phyloP scores from a whole-genome alignment of 2,797 vertebrate genomes.

The Steatocranus sp. region DNA sequence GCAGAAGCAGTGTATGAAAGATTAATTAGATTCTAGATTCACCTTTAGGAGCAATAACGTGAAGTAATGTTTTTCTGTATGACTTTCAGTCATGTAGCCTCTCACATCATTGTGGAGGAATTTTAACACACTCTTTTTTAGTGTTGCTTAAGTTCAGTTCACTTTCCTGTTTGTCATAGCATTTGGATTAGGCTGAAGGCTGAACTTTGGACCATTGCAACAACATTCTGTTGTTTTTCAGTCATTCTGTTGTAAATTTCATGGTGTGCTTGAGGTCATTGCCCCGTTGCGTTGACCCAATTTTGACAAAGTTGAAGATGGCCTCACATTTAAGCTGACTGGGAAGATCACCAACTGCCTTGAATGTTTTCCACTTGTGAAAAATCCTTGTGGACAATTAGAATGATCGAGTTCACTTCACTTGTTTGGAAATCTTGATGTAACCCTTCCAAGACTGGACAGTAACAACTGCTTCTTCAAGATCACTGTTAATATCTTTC shows the following conservation, averaged over 20 bases:
- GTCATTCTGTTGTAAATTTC: neutral
- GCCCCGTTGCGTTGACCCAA: neutral
- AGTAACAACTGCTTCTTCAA: neutral
- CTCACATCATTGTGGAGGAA: neutral
- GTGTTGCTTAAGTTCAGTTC: neutral
- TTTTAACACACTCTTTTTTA: neutral
- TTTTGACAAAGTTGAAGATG: neutral
- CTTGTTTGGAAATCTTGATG: neutral
- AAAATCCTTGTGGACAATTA: neutral
- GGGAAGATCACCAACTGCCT: neutral
- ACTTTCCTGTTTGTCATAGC: neutral
- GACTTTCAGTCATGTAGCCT: neutral
- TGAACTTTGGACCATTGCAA: neutral
- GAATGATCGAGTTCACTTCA: neutral
- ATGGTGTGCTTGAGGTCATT: neutral
- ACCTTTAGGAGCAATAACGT: neutral
- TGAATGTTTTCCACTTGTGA: neutral
- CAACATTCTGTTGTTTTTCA: neutral
- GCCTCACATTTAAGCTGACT: neutral
- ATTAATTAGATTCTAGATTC: neutral
- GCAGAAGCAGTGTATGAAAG: neutral
- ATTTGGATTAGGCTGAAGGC: neutral
- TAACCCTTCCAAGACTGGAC: neutral
- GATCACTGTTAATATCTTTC: neutral
- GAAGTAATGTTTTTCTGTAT: neutral